Conservation (phyloP, 1,140 invertebrate species). For the Lordiphosa mommai region DNA sequence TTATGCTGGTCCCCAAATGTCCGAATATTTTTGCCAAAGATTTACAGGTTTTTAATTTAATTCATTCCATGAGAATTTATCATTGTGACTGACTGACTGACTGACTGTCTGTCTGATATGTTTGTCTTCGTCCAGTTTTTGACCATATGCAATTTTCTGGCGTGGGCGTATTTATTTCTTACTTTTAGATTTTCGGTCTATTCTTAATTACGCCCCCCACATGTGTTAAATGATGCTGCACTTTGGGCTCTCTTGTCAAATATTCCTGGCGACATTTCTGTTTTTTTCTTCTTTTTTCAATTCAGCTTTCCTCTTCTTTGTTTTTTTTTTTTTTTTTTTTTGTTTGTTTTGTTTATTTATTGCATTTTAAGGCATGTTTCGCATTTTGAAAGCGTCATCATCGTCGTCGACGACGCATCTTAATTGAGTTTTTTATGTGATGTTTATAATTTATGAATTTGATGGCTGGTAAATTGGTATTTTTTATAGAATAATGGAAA, state of each 20-base stretch:
- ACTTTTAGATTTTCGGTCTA: slow-evolving; percentile 20
- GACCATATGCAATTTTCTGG: slow-evolving; percentile 14
- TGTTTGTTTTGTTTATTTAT: slow-evolving; percentile 64
- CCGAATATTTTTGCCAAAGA: slow-evolving; percentile 36
- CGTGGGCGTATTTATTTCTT: slow-evolving; percentile 19
- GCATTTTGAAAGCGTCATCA: slow-evolving; percentile 31
- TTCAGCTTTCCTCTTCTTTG: slow-evolving; percentile 25
- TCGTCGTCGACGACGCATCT: slow-evolving; percentile 20
- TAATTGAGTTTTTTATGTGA: slow-evolving; percentile 65
- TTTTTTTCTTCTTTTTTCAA: slow-evolving; percentile 15
- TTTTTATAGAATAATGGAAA: slow-evolving; percentile 46
- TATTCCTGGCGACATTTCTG: slow-evolving; percentile 5
- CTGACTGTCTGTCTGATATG: slow-evolving; percentile 1
- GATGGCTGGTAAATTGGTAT: slow-evolving; percentile 46
- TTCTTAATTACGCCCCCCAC: slow-evolving; percentile 53
- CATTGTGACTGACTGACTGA: slow-evolving; percentile 38
- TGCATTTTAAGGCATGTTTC: slow-evolving; percentile 65
- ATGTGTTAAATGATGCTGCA: slow-evolving; percentile 67
- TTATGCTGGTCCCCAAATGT: slow-evolving; percentile 32
- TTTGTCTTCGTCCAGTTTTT: slow-evolving; percentile 11
- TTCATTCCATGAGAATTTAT: slow-evolving; percentile 63
- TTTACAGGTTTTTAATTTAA: slow-evolving; percentile 77
- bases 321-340: slow-evolving; percentile 26
- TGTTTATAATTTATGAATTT: slow-evolving; percentile 64
- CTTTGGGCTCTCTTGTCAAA: slow-evolving; percentile 30